Base-by-base conservation (phyloP, 2,113 vertebrate genomes). In the Ailurus styani region DNA sequence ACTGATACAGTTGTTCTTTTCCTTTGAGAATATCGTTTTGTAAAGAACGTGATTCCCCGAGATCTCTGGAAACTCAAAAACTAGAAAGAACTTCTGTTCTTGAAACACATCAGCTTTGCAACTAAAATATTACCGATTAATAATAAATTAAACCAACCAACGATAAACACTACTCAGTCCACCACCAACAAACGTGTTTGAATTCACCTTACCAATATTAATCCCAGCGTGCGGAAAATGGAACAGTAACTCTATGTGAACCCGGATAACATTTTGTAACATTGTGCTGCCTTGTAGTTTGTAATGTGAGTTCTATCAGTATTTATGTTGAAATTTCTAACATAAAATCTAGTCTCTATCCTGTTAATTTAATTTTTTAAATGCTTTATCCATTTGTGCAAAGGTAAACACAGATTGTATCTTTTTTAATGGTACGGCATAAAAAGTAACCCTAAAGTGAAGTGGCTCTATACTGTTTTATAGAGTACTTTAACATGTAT, bases 401-500 rank as follows among this genome's bases (percentile, higher is more conserved):
- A 99, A 99, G 99, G 99, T 99, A 98, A 99, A 99, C 98, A 98
- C 98, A 99, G 99, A 98, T 99, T 99, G 99, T 99, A 99, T 99
- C 99, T 98, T 99, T 99, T 99, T 99, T 99, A 99, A 99, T 99
- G 99, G 99, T 99, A 99, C 99, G 99, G 99, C 99, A 99, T 99
- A 99, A 99, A 99, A 98, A 99, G 98, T 99, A 99, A 99, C 99
- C 99, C 98, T 99, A 98, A 98, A 99, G 98, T 98, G 98, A 99
- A 99, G 99, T 98, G 99, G 98, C 99, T 99, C 99, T 99, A 99
- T 99, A 99, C 97, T 99, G 98, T 99, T 99, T 99, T 99, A 98
- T 99, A 99, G 99, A 99, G 99, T 99, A 99, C 99, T 99, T 99
- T 99, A 99, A 99, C 99, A 98, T 99, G 99, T 99, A 99, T 99